Percentiles rank a stretch among this genome's conserved stretches.
Evolutionary conservation across 2,888 invertebrate genomes (phyloP).

Genomic region (Tromatobia lineatoria): DNA sequence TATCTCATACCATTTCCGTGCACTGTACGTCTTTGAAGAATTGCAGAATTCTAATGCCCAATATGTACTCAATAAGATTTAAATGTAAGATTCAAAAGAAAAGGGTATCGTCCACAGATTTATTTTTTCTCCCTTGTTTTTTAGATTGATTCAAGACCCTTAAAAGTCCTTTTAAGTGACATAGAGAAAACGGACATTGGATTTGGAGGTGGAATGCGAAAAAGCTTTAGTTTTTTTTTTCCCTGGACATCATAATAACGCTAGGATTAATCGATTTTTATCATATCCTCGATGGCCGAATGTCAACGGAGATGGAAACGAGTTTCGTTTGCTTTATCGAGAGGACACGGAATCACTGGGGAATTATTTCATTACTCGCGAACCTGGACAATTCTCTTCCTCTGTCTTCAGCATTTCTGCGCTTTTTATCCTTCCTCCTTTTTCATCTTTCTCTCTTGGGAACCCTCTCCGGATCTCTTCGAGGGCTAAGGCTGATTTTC

Average conservation of each 20-base stretch:
- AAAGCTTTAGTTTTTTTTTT: not conserved
- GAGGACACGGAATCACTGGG: slow-evolving; percentile 58
- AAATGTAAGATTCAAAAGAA: no score
- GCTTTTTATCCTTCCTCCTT: slow-evolving; percentile 6
- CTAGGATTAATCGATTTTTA: not conserved
- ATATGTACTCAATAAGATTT: no score
- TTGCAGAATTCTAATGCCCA: no score
- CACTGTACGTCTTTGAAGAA: no score
- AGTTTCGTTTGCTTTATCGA: slow-evolving; percentile 64
- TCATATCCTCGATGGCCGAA: slow-evolving; percentile 10
- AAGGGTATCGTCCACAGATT: no score
- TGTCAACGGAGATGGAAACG: slow-evolving; percentile 54
- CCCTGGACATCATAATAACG: not conserved
- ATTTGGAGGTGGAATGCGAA: not conserved
- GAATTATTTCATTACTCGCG: slow-evolving; percentile 69
- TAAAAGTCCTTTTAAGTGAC: no score
- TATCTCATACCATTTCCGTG: no score
- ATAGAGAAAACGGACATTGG: no score
- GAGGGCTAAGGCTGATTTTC: slow-evolving; percentile 18
- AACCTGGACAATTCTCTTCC: slow-evolving; percentile 50
- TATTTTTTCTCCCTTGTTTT: no score
- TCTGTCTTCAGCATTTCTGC: slow-evolving; percentile 1
- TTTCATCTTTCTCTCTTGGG: not conserved
- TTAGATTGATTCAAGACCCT: no score
- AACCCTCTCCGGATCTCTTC: not conserved